These are phyloP conservation scores for Panthera uncia DNA, from an alignment of 2,113 vertebrate species.

Conservation along the genomic window DNA sequence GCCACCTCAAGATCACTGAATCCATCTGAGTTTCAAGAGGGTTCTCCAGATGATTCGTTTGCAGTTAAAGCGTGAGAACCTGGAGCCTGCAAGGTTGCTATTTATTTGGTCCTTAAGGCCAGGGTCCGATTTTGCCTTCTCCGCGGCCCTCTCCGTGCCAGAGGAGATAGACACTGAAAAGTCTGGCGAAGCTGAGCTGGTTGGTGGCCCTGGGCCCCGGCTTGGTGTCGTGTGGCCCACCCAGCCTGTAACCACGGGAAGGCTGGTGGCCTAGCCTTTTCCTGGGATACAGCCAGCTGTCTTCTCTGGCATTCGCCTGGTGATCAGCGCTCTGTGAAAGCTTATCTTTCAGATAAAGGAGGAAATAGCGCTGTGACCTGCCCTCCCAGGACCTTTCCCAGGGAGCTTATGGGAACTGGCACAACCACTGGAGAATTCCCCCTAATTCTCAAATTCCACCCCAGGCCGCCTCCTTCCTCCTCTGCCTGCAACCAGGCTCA, in stretches of 20 bases:
- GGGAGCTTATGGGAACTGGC: not conserved
- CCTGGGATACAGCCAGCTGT: not conserved
- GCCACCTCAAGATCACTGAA: not conserved
- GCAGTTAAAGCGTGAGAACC: not conserved
- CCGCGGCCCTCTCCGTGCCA: fast-evolving
- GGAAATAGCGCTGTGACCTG: not conserved
- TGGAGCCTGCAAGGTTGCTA: not conserved
- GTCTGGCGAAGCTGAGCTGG: not conserved
- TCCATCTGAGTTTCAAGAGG: not conserved
- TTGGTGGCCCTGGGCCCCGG: not conserved
- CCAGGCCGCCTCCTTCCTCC: too few relatives aligned
- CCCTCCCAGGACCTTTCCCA: not conserved
- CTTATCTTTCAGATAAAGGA: not conserved
- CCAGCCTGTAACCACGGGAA: not conserved
- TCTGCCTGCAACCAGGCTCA: not conserved
- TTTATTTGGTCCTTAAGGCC: too few relatives aligned
- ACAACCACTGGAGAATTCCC: not conserved
- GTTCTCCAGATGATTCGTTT: not conserved
- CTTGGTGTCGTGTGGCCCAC: not conserved
- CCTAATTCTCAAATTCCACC: not conserved
- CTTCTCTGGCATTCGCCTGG: not conserved
- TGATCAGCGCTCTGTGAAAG: not conserved
- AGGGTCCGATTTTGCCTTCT: not conserved
- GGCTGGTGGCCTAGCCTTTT: not conserved
- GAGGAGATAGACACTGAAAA: not conserved